These are phyloP conservation scores for Nasonia longicornis DNA, from an alignment of 1,140 invertebrate genomes.

Conservation along the genomic window DNA sequence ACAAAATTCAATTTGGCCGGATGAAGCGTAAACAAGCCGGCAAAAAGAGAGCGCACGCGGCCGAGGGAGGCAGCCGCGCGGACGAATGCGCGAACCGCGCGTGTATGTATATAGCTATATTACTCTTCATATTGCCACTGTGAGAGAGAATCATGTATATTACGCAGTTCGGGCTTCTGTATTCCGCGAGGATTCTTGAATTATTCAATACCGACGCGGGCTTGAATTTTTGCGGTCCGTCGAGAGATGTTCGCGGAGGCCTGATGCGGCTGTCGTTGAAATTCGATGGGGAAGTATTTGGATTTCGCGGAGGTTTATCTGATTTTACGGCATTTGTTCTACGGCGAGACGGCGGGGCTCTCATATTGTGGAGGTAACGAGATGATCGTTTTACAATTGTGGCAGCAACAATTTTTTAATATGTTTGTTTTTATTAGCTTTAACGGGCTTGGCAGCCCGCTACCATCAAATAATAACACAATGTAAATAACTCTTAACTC, in stretches of 20 bases:
- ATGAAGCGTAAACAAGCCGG: conserved; percentile 63
- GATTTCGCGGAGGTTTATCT: neutral
- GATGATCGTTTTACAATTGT: too few species aligned
- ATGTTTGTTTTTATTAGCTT: too few species aligned
- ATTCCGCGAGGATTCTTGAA: conserved; percentile 39
- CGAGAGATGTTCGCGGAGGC: neutral
- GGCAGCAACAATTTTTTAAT: too few species aligned
- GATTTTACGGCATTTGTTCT: neutral
- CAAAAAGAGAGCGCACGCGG: conserved; percentile 57
- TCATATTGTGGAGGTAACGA: neutral
- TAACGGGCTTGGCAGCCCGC: too few species aligned
- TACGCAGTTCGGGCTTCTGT: conserved; percentile 9
- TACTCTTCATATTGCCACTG: conserved; percentile 35
- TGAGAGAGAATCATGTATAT: neutral
- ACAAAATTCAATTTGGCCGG: conserved; percentile 65
- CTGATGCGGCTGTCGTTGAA: neutral
- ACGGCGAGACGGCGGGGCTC: neutral
- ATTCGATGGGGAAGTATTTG: neutral
- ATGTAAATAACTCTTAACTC: too few species aligned
- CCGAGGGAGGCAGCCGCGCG: conserved; percentile 39
- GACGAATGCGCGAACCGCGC: conserved; percentile 27
- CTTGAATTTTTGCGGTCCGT: neutral
- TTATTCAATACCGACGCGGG: conserved; percentile 16
- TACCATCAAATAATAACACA: too few species aligned
- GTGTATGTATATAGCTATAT: neutral